These are phyloP conservation scores for Tokudaia tokunoshimensis DNA, from an alignment of 2,797 vertebrate species.

Conservation along the genomic window DNA sequence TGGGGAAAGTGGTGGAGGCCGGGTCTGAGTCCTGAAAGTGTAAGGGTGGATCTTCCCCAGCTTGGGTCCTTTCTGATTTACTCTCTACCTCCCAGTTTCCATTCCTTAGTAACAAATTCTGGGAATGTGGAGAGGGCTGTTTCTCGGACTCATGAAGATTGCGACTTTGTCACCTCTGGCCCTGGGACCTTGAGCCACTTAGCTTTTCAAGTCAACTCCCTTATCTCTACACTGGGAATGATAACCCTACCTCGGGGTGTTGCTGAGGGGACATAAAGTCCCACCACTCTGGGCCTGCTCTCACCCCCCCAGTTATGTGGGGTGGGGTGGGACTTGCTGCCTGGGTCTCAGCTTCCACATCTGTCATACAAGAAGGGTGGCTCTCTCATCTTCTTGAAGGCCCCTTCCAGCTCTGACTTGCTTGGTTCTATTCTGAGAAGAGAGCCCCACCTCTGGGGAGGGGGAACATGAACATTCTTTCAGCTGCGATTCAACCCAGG, in stretches of 20 bases:
- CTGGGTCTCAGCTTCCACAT: conserved; percentile 57
- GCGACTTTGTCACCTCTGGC: background rate
- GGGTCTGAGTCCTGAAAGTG: background rate
- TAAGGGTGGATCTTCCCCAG: background rate
- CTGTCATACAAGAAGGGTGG: conserved; percentile 61
- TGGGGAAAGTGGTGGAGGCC: background rate
- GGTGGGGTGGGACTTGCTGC: background rate
- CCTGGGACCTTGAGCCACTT: background rate
- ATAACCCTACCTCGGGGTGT: background rate
- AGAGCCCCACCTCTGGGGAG: conserved; percentile 74
- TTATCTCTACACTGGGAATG: background rate
- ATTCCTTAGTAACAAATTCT: background rate
- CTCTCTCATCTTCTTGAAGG: conserved; percentile 45
- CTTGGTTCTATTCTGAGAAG: conserved; percentile 80
- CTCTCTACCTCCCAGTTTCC: background rate
- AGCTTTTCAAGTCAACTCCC: background rate
- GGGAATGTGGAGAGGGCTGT: background rate
- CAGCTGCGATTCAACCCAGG: conserved; percentile 72
- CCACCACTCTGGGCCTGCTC: background rate
- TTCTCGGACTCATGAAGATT: conserved; percentile 1
- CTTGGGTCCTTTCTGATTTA: background rate
- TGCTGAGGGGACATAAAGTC: background rate
- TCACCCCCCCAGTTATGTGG: background rate
- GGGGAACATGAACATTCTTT: conserved; percentile 75
- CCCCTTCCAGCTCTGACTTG: conserved; percentile 81